Evolutionary conservation across 2,888 invertebrate genomes (phyloP).

Genomic region (Agonopterix subpropinquella): DNA sequence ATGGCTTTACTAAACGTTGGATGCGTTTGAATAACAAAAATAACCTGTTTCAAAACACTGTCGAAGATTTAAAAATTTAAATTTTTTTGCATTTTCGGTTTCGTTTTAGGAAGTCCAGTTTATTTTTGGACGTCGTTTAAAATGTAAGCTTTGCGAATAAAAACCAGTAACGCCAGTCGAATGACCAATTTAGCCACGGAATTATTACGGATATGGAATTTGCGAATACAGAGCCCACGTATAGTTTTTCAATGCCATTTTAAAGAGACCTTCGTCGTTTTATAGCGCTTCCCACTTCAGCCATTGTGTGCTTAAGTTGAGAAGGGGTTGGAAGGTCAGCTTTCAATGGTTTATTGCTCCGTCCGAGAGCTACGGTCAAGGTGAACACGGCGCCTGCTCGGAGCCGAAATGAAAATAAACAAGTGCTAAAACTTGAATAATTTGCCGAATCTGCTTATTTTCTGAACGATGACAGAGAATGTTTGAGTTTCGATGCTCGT

Average conservation of each 20-base stretch:
- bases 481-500: no score
- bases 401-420: conserved; percentile 49
- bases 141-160: conserved; percentile 3
- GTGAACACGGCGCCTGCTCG: conserved; percentile 46
- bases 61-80: no score
- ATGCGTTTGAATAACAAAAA: no score
- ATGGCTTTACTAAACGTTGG: no score
- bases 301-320: neutral
- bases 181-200: conserved; percentile 6
- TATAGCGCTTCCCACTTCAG: conserved; percentile 1
- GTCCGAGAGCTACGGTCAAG: conserved; percentile 52
- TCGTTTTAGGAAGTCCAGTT: neutral
- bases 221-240: conserved; percentile 6
- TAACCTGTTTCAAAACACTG: no score
- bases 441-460: conserved; percentile 33
- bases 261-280: conserved; percentile 5
- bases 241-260: conserved; percentile 3
- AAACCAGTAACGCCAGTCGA: conserved; percentile 2
- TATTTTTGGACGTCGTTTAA: neutral
- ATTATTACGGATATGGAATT: conserved; percentile 8
- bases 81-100: no score
- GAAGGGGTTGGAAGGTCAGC: conserved; percentile 35
- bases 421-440: conserved; percentile 34
- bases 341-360: conserved; percentile 43
- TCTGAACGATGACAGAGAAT: conserved; percentile 8